A percentile compares a stretch with the other conserved stretches of the same genome.
Evolutionary conservation across 2,797 vertebrate genomes (phyloP).

Genomic region (Carapus acus): DNA sequence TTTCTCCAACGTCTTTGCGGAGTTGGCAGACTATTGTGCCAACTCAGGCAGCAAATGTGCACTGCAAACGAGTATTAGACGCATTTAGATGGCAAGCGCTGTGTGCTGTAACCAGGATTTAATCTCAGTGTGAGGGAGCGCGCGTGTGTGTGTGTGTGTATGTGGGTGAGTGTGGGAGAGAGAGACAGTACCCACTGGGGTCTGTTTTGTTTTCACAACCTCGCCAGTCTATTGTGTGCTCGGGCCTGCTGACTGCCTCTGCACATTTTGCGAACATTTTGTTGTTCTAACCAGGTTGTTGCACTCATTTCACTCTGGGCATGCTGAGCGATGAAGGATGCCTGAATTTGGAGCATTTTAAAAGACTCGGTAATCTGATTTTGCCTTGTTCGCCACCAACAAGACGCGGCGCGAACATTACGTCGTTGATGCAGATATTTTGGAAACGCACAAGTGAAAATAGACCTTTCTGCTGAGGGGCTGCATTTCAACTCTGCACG

Average conservation of each 20-base stretch:
- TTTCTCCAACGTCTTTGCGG: no score
- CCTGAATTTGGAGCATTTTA: conserved; percentile 12
- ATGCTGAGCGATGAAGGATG: conserved; percentile 20
- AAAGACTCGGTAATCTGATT: conserved; percentile 12
- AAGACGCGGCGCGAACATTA: no score
- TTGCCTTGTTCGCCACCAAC: conserved; percentile 11
- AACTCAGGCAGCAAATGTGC: neutral
- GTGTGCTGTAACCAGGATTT: conserved; percentile 24
- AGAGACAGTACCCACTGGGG: conserved; percentile 25
- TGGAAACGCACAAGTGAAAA: no score
- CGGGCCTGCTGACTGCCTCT: conserved; percentile 48
- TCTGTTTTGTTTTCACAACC: conserved; percentile 59
- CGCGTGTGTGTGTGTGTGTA: conserved; percentile 17
- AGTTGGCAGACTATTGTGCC: no score
- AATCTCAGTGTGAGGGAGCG: conserved; percentile 33
- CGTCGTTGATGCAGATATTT: no score
- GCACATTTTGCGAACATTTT: conserved; percentile 55
- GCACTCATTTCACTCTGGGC: conserved; percentile 20
- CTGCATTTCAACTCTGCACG: no score
- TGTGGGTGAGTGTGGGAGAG: conserved; percentile 14
- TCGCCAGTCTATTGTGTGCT: conserved; percentile 50
- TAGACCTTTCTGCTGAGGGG: no score
- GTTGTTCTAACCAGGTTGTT: conserved; percentile 42
- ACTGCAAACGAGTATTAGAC: neutral
- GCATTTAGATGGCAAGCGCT: neutral